Percentiles rank a stretch among this genome's conserved stretches.
phyloP scores from a whole-genome alignment of 1,140 invertebrate genomes.

The Anoplophora glabripennis region DNA sequence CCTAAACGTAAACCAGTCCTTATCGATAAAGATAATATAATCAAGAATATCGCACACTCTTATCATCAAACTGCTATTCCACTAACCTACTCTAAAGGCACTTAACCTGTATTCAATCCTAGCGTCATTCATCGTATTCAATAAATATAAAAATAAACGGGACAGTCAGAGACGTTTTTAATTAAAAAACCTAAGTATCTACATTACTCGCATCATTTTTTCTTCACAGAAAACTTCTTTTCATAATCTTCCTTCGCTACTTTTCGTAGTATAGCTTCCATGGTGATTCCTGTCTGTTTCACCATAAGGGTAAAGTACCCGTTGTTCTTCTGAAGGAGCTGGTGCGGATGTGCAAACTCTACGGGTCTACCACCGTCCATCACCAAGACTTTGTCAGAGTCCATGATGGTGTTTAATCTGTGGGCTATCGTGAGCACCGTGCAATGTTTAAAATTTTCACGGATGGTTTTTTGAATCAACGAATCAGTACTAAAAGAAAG shows the following conservation, averaged over 20 bases:
- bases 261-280: conserved; percentile 20
- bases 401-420: conserved; percentile 74
- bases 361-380: conserved; percentile 41
- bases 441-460: conserved; percentile 55
- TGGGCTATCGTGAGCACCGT: conserved; percentile 76
- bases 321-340: conserved; percentile 42
- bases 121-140: too few species aligned
- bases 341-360: conserved; percentile 43
- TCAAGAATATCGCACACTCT: too few species aligned
- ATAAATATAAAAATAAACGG: too few species aligned
- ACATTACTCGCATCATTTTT: neutral
- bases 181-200: too few species aligned
- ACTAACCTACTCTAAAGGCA: too few species aligned
- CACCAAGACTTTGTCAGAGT: conserved; percentile 41
- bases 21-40: too few species aligned
- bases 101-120: too few species aligned
- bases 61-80: too few species aligned
- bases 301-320: conserved; percentile 67
- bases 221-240: neutral
- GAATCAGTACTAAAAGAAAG: conserved; percentile 53
- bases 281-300: conserved; percentile 56
- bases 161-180: too few species aligned
- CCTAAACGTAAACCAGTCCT: too few species aligned
- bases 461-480: conserved; percentile 59
- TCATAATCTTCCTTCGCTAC: conserved; percentile 24